A percentile compares a stretch with the other conserved stretches of the same genome.
phyloP scores from a whole-genome alignment of 2,113 vertebrate species.

The Gobius niger region DNA sequence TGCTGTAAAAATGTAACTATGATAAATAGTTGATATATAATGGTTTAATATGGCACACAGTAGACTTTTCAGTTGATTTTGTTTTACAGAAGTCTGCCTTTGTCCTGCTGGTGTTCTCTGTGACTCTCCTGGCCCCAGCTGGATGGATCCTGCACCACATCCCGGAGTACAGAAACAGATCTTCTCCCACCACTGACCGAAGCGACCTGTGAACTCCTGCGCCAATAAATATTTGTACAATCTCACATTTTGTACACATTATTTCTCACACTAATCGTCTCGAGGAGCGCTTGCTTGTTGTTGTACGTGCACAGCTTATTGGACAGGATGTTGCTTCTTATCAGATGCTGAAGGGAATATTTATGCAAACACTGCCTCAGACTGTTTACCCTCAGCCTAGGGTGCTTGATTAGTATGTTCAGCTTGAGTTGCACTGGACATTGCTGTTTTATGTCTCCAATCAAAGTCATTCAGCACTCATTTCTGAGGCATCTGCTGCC shows the following conservation, averaged over 20 bases:
- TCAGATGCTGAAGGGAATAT: constrained; percentile 36
- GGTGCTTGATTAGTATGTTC: constrained; percentile 12
- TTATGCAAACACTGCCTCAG: constrained; percentile 34
- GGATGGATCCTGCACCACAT: constrained; percentile 82
- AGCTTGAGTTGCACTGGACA: no score
- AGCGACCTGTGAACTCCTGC: not conserved
- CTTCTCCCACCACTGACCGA: constrained; percentile 52
- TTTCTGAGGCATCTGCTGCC: no score
- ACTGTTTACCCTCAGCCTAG: constrained; percentile 8
- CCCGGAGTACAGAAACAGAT: constrained; percentile 70
- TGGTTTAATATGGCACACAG: no score
- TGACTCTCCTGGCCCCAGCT: constrained; percentile 75
- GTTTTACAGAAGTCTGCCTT: constrained; percentile 75
- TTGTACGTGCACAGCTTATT: constrained; percentile 7
- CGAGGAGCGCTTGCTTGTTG: not conserved
- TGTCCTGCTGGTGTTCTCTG: constrained; percentile 74
- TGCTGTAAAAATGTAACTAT: no score
- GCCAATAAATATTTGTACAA: not conserved
- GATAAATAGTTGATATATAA: no score
- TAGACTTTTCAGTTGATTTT: not conserved
- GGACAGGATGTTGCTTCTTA: constrained; percentile 26
- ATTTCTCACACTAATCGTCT: no score
- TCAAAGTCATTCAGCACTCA: no score
- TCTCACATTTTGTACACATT: constrained; percentile 1
- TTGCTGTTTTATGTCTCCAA: not conserved